Conservation (phyloP, 2,113 vertebrate species). For the Chaenocephalus aceratus region DNA sequence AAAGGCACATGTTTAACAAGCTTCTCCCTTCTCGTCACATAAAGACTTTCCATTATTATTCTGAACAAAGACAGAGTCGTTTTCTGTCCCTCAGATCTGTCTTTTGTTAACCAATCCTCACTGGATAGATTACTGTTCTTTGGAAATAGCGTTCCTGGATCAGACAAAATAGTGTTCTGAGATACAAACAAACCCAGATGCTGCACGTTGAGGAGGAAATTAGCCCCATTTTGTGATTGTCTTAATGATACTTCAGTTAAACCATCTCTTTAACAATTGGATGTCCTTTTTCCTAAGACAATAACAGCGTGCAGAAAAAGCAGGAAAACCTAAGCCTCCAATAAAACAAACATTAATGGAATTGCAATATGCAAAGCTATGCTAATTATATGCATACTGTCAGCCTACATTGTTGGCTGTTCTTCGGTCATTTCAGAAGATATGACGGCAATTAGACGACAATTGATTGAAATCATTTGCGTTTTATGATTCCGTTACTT, state of each 20-base stretch:
- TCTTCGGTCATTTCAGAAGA: slow-evolving; percentile 69
- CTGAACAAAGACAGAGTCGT: slow-evolving; percentile 57
- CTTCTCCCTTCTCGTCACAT: slow-evolving; percentile 49
- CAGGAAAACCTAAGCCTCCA: slow-evolving; percentile 46
- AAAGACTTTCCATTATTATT: slow-evolving; percentile 70
- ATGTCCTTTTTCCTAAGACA: slow-evolving; percentile 48
- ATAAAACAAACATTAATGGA: slow-evolving; percentile 74
- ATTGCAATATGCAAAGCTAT: slow-evolving; percentile 75
- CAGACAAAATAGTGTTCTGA: slow-evolving; percentile 40
- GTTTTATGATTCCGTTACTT: slow-evolving; percentile 78
- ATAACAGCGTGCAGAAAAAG: slow-evolving; percentile 17
- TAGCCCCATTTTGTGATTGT: slow-evolving; percentile 54
- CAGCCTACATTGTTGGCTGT: slow-evolving; percentile 70
- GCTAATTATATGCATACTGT: slow-evolving; percentile 80
- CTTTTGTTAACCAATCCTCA: slow-evolving; percentile 51
- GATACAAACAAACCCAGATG: slow-evolving; percentile 30
- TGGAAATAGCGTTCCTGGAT: slow-evolving; percentile 48
- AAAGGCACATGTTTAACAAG: slow-evolving; percentile 75
- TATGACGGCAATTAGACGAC: slow-evolving; percentile 77
- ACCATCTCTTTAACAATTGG: slow-evolving; percentile 27
- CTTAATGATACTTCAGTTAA: slow-evolving; percentile 40
- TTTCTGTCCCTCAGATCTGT: slow-evolving; percentile 61
- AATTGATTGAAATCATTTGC: slow-evolving; percentile 80
- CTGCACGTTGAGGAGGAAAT: slow-evolving; percentile 55
- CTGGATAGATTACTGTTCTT: slow-evolving; percentile 46